Base-by-base conservation (phyloP, 1,140 invertebrate genomes). In the Drosophila truncata region DNA sequence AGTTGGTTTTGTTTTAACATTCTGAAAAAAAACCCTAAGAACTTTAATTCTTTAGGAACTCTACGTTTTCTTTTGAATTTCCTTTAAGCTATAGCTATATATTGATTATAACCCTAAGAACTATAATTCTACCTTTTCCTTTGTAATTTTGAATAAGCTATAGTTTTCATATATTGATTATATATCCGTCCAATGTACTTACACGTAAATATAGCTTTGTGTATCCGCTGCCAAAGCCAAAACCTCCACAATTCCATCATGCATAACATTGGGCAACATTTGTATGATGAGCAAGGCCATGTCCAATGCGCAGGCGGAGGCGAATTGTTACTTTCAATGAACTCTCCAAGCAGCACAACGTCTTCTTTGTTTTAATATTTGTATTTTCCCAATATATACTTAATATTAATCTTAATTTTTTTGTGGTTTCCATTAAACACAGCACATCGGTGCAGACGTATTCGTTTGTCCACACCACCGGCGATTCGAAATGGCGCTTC, bases 401-500 rank as follows among this genome's bases (percentile, higher is more conserved):
- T 14, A 11, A 62, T 41, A 37, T 7, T 37, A 25, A 16, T 18
- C 27, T 9, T 16, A 42, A 52, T 27, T 2, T 39, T 6, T 31
- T 62, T n/a, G 4, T 46, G 11, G 74, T 11, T 60, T 3, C 42
- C 18, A 58, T 20, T 20, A 20, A 76, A 44, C 57, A 42, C 64
- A 93, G 92, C 49, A 78, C 78, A 20, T 86, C 86, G 18, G 90
- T 93, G 52, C 85, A 91, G 64, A 82, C 84, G 2, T 98, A 97
- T 93, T 98, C 98, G 14, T 99, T 99, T 94, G 98, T 99, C 33
- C 93, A 99, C 76, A 99, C 98, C 20, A 97, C 96, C 83, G 94
- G 96, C 80, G 97, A 99, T 92, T 98, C 97, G 29, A 98, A 98
- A 94, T 99, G 97, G 95, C 98, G 97, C 39, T 99, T 98, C 95